phyloP scores from a whole-genome alignment of 2,113 vertebrate species.

The Sinocyclocheilus maitianheensis region DNA sequence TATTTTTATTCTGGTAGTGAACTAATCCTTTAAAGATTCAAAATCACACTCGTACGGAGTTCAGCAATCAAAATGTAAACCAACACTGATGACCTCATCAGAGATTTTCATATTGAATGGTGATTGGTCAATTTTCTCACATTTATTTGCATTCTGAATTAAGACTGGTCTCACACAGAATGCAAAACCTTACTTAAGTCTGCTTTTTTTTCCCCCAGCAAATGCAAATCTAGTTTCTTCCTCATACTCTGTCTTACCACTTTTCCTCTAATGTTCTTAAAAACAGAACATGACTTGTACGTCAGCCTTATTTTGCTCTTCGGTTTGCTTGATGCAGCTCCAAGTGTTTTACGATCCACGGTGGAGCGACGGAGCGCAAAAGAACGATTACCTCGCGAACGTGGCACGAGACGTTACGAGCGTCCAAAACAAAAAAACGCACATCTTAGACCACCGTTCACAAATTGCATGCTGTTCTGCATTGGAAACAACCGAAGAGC shows the following conservation, averaged over 20 bases:
- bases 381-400: conserved; percentile 7
- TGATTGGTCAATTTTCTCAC: not conserved
- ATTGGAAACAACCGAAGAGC: conserved; percentile 21
- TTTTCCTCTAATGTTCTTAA: not conserved
- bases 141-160: not conserved
- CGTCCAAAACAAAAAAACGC: conserved; percentile 12
- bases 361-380: not conserved
- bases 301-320: conserved; percentile 4
- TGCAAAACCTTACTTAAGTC: not conserved
- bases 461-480: conserved; percentile 13
- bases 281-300: not conserved
- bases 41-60: not conserved
- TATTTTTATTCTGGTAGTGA: no score
- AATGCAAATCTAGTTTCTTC: not conserved
- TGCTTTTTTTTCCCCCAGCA: not conserved
- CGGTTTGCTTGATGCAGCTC: conserved; percentile 7
- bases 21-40: not conserved
- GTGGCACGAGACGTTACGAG: not conserved
- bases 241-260: not conserved
- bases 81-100: not conserved
- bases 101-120: not conserved
- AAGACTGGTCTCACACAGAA: not conserved
- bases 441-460: conserved; percentile 15
- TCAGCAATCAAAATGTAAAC: no score
- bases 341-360: conserved; percentile 6